Conservation (phyloP, 2,888 invertebrate species). For the Proisotoma minuta region DNA sequence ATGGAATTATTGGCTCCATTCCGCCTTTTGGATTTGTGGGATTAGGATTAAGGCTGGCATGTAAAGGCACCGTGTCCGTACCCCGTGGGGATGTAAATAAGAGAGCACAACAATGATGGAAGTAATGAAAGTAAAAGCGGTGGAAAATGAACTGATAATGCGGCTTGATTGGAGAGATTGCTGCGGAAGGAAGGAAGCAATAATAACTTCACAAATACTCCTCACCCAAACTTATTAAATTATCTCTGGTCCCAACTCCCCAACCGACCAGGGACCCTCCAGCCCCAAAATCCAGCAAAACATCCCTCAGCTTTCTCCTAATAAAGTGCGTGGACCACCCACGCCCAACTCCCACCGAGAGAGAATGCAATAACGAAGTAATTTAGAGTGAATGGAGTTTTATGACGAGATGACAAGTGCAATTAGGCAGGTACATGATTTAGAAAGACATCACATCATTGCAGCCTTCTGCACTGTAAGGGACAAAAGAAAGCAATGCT, state of each 20-base stretch:
- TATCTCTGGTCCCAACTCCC: not conserved
- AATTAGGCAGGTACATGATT: not conserved
- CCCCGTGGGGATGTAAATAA: slow-evolving; percentile 1
- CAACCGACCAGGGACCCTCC: not conserved
- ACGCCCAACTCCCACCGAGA: not conserved
- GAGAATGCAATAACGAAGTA: slow-evolving; percentile 1
- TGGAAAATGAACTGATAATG: slow-evolving; percentile 4
- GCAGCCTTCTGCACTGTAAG: not conserved
- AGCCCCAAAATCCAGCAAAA: not conserved
- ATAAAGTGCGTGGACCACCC: not conserved
- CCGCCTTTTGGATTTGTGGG: not conserved
- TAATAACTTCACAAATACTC: slow-evolving; percentile 1
- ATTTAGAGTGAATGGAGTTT: not conserved
- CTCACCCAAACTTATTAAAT: slow-evolving; percentile 3
- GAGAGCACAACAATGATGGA: not conserved
- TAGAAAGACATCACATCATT: not conserved
- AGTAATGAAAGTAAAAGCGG: slow-evolving; percentile 6
- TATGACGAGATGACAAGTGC: slow-evolving; percentile 4
- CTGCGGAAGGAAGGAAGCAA: not conserved
- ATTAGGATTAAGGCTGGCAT: slow-evolving; percentile 4
- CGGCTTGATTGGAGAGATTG: slow-evolving; percentile 4
- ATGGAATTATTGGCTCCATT: slow-evolving; percentile 5
- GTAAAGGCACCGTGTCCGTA: not conserved
- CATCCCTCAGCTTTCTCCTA: not conserved
- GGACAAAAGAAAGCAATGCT: not conserved